Evolutionary conservation across 2,797 vertebrate species (phyloP).

Genomic region (Mallotus villosus): DNA sequence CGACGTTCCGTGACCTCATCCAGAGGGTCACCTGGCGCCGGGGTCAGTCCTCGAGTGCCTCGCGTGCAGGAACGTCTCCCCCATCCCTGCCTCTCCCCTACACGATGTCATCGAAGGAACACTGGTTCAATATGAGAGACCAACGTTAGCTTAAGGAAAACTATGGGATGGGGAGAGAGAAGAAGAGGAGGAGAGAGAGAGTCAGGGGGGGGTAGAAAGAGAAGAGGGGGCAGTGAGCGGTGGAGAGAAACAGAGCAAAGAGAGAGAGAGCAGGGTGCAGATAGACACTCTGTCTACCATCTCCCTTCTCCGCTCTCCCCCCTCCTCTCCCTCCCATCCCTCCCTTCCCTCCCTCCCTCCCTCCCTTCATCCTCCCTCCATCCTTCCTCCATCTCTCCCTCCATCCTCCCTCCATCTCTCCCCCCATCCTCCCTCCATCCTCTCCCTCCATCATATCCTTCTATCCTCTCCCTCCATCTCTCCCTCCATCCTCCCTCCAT

Average conservation of each 20-base stretch:
- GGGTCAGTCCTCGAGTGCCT: constrained; percentile 48
- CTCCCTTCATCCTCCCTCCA: no score
- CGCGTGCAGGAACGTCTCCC: constrained; percentile 29
- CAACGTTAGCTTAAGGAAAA: constrained; percentile 45
- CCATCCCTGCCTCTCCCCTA: constrained; percentile 14
- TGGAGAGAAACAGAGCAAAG: not conserved
- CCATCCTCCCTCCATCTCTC: no score
- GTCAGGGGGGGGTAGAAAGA: not conserved
- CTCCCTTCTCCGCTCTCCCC: no score
- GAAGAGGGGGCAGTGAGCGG: not conserved
- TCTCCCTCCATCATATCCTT: no score
- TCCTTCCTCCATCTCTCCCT: no score
- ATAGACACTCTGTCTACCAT: no score
- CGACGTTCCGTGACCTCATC: constrained; percentile 50
- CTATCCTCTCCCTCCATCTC: no score
- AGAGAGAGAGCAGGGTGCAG: not conserved
- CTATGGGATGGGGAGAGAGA: constrained; percentile 11
- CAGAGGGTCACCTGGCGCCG: constrained; percentile 34
- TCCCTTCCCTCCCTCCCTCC: no score
- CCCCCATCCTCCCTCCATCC: no score
- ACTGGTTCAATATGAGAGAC: constrained; percentile 47
- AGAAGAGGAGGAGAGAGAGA: not conserved
- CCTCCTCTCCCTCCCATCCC: no score
- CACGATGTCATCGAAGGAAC: constrained; percentile 21
- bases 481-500: no score